These are phyloP conservation scores for Epizoanthus rinbou DNA, from an alignment of 92 coral and sea anemone genomes.

Conservation along the genomic window DNA sequence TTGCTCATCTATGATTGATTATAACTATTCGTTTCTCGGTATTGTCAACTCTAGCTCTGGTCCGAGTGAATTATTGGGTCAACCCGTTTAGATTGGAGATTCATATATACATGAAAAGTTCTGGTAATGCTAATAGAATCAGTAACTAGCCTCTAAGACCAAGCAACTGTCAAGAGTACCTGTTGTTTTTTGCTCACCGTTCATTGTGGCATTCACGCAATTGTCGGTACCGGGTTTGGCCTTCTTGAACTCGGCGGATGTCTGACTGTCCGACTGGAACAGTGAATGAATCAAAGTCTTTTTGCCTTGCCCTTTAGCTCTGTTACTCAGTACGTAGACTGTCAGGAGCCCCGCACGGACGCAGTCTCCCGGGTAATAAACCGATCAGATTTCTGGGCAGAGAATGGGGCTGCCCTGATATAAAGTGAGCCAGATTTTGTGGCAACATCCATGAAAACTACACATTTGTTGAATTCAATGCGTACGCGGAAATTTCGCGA, in stretches of 20 bases:
- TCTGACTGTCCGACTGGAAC: constrained; percentile 24
- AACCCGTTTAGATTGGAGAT: too few relatives aligned
- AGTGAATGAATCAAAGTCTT: background rate
- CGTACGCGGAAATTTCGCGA: background rate
- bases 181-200: constrained; percentile 5
- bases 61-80: too few relatives aligned
- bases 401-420: background rate
- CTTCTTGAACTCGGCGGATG: background rate
- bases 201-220: constrained; percentile 17
- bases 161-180: constrained; percentile 9
- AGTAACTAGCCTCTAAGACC: background rate
- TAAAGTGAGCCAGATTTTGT: background rate
- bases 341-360: background rate
- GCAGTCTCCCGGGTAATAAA: constrained; percentile 2
- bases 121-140: background rate
- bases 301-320: background rate
- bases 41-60: too few relatives aligned
- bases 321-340: background rate
- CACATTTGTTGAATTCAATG: background rate
- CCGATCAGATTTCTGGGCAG: background rate
- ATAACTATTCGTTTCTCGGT: too few relatives aligned
- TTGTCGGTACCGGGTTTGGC: background rate
- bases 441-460: background rate
- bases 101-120: too few relatives aligned
- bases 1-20: too few relatives aligned